A percentile compares a stretch with the other conserved stretches of the same genome.
Conservation (phyloP, 2,113 vertebrate genomes). For the Eurystomus gularis region DNA sequence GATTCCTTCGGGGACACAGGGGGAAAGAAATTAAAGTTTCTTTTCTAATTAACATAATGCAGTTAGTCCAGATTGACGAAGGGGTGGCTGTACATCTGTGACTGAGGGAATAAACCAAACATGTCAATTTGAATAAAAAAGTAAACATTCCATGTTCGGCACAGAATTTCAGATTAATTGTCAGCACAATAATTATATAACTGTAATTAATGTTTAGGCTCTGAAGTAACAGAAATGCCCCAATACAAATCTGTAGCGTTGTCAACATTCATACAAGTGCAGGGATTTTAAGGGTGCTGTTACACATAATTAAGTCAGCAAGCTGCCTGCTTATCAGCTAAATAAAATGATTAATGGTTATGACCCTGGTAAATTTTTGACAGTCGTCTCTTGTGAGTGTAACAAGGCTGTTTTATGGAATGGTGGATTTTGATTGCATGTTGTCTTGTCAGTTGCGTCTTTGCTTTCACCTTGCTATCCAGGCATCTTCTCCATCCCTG, state of each 20-base stretch:
- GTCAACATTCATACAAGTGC: slow-evolving; percentile 41
- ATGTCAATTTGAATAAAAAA: slow-evolving; percentile 49
- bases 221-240: slow-evolving; percentile 34
- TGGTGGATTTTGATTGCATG: background rate
- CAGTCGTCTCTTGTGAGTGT: background rate
- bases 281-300: slow-evolving; percentile 40
- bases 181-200: slow-evolving; percentile 58
- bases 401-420: background rate
- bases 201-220: slow-evolving; percentile 63
- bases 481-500: background rate
- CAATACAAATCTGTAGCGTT: slow-evolving; percentile 26
- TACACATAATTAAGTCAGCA: slow-evolving; percentile 58
- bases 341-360: slow-evolving; percentile 53
- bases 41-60: slow-evolving; percentile 56
- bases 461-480: slow-evolving; percentile 49
- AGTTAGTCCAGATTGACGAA: slow-evolving; percentile 8
- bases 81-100: slow-evolving; percentile 38
- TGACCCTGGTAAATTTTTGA: slow-evolving; percentile 33
- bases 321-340: slow-evolving; percentile 51
- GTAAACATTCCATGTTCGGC: slow-evolving; percentile 32
- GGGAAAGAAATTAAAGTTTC: slow-evolving; percentile 50
- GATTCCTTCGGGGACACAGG: background rate
- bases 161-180: slow-evolving; percentile 57
- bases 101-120: slow-evolving; percentile 60
- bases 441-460: slow-evolving; percentile 13